These are phyloP conservation scores for Drosophila cardini DNA, from an alignment of 1,140 invertebrate species.

Conservation along the genomic window DNA sequence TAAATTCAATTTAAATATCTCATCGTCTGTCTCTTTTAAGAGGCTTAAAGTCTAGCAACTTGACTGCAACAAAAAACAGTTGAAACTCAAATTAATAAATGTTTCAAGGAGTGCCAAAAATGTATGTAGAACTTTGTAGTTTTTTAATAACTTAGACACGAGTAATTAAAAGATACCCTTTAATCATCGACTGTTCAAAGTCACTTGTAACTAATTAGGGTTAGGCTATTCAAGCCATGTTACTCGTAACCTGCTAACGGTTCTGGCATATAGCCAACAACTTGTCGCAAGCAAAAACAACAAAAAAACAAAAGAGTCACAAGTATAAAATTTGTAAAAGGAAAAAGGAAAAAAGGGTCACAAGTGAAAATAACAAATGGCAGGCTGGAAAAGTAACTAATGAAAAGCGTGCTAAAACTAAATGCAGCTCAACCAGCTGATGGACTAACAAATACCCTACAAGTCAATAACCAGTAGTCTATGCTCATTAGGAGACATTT, in stretches of 20 bases:
- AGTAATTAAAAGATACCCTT: neutral
- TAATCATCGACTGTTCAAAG: slow-evolving; percentile 3
- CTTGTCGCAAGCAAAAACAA: slow-evolving; percentile 33
- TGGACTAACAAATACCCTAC: slow-evolving; percentile 2
- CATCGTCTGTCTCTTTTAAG: too few species aligned
- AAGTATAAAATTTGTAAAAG: slow-evolving; percentile 29
- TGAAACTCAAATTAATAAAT: too few species aligned
- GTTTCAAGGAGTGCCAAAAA: too few species aligned
- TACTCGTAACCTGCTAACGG: slow-evolving; percentile 4
- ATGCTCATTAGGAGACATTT: too few species aligned
- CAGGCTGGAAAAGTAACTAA: slow-evolving; percentile 37
- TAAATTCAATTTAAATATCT: too few species aligned
- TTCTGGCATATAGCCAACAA: slow-evolving; percentile 23
- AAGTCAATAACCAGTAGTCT: neutral
- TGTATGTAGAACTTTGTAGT: neutral
- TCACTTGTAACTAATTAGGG: slow-evolving; percentile 26
- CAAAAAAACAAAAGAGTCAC: slow-evolving; percentile 16
- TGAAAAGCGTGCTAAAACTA: slow-evolving; percentile 30
- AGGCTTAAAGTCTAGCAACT: too few species aligned
- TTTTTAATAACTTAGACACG: neutral
- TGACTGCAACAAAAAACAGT: too few species aligned
- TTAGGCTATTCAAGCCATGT: slow-evolving; percentile 11
- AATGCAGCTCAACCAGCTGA: neutral
- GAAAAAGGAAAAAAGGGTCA: slow-evolving; percentile 37
- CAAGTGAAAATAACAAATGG: slow-evolving; percentile 51